Conservation (phyloP, 2,888 invertebrate species). For the Myopa testacea region DNA sequence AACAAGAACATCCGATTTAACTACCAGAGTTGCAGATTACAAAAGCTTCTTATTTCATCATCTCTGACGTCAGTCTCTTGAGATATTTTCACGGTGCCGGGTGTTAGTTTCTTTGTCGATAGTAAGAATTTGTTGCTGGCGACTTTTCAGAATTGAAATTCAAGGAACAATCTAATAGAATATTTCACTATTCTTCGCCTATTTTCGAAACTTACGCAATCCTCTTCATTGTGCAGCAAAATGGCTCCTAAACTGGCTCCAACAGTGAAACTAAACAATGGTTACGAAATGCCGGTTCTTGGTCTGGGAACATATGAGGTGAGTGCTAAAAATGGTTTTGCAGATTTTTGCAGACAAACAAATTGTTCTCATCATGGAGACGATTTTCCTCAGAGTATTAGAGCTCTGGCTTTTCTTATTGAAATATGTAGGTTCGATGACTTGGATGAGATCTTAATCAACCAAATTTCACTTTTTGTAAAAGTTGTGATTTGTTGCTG, state of each 20-base stretch:
- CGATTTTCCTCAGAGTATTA: neutral
- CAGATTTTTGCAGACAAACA: neutral
- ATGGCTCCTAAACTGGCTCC: conserved; percentile 58
- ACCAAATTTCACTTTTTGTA: too few species aligned
- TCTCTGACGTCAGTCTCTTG: too few species aligned
- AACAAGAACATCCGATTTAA: too few species aligned
- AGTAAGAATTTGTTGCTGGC: neutral
- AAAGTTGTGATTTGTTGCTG: neutral
- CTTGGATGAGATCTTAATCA: too few species aligned
- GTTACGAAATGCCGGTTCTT: conserved; percentile 72
- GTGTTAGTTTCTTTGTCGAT: too few species aligned
- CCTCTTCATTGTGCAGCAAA: conserved; percentile 17
- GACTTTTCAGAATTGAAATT: neutral
- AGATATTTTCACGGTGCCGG: too few species aligned
- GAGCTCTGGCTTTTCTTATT: neutral
- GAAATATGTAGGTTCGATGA: too few species aligned
- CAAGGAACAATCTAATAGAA: neutral
- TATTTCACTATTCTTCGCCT: neutral
- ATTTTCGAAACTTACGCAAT: neutral
- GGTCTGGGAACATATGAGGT: conserved; percentile 77
- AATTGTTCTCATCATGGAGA: too few species aligned
- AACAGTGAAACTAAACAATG: conserved; percentile 71
- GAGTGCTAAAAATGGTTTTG: conserved; percentile 47
- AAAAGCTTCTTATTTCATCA: too few species aligned
- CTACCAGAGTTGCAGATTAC: too few species aligned